Evolutionary conservation across 2,888 invertebrate species (phyloP).

Genomic region (Choreutis nemorana): DNA sequence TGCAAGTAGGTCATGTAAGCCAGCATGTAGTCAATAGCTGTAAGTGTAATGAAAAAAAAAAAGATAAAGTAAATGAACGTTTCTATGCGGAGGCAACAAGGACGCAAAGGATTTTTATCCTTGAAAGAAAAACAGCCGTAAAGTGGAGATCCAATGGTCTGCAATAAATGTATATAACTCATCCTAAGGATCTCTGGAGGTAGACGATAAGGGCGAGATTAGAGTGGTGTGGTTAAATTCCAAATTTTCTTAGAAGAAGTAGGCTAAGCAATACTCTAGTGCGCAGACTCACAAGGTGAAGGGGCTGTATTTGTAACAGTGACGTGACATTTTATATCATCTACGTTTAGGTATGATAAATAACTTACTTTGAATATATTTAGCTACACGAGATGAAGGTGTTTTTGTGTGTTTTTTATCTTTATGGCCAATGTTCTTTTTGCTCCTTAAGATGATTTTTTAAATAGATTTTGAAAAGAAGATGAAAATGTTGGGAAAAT

Average conservation of each 20-base stretch:
- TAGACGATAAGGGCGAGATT: constrained; percentile 20
- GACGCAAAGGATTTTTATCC: constrained; percentile 11
- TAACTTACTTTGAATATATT: constrained; percentile 16
- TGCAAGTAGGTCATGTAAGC: no score
- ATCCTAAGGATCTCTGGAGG: no score
- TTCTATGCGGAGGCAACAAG: constrained; percentile 10
- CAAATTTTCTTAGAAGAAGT: constrained; percentile 27
- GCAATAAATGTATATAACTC: constrained; percentile 21
- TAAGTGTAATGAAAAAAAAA: no score
- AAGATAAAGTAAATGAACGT: no score
- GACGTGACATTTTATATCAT: constrained; percentile 16
- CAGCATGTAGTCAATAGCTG: no score
- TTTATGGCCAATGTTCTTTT: no score
- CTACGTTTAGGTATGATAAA: constrained; percentile 19
- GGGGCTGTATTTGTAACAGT: constrained; percentile 20
- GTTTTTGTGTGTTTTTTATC: no score
- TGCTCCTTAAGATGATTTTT: no score
- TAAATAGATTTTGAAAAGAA: no score
- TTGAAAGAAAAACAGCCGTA: constrained; percentile 17
- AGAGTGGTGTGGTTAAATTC: constrained; percentile 17
- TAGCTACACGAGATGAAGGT: no score
- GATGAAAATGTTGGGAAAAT: no score
- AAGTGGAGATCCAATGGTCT: constrained; percentile 17
- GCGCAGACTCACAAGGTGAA: constrained; percentile 31
- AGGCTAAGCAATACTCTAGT: constrained; percentile 26